phyloP scores from a whole-genome alignment of 2,888 invertebrate species.

The Leptarthrus brevirostris region DNA sequence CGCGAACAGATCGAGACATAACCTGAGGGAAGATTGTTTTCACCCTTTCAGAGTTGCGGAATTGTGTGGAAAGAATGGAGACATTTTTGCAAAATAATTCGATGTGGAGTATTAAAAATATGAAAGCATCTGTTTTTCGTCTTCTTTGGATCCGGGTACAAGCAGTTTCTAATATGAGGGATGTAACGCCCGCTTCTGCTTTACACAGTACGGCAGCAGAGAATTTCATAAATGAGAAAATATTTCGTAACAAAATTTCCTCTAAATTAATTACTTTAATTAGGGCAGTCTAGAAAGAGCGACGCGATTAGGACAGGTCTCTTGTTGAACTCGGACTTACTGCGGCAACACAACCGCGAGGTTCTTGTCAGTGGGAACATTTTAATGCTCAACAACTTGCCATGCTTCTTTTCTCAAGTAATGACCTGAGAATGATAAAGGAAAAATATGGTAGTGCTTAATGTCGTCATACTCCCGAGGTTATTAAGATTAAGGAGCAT shows the following conservation, averaged over 20 bases:
- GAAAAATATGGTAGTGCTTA: slow-evolving; percentile 24
- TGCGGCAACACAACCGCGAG: background rate
- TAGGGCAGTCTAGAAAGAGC: slow-evolving; percentile 35
- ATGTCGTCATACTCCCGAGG: slow-evolving; percentile 16
- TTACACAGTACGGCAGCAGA: slow-evolving; percentile 5
- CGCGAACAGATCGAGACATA: slow-evolving; percentile 40
- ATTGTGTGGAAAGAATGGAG: slow-evolving; percentile 46
- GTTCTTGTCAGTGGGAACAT: slow-evolving; percentile 40
- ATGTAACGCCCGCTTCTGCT: background rate
- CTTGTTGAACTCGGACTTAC: slow-evolving; percentile 13
- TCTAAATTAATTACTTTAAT: slow-evolving; percentile 53
- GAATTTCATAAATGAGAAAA: slow-evolving; percentile 50
- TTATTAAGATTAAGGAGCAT: slow-evolving; percentile 42
- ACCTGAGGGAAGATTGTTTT: slow-evolving; percentile 37
- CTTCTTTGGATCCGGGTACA: background rate
- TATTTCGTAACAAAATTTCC: slow-evolving; percentile 45
- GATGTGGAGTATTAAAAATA: slow-evolving; percentile 49
- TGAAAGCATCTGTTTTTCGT: slow-evolving; percentile 51
- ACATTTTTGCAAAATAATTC: slow-evolving; percentile 50
- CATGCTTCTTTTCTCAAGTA: background rate
- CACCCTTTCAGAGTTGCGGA: slow-evolving; percentile 47
- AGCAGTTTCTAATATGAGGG: background rate
- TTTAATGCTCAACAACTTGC: slow-evolving; percentile 44
- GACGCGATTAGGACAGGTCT: background rate
- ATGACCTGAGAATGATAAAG: slow-evolving; percentile 41